Evolutionary conservation across 2,797 vertebrate genomes (phyloP), one percentile per base, ranked within the genome.

Genomic region (Benthosema pterotum): DNA sequence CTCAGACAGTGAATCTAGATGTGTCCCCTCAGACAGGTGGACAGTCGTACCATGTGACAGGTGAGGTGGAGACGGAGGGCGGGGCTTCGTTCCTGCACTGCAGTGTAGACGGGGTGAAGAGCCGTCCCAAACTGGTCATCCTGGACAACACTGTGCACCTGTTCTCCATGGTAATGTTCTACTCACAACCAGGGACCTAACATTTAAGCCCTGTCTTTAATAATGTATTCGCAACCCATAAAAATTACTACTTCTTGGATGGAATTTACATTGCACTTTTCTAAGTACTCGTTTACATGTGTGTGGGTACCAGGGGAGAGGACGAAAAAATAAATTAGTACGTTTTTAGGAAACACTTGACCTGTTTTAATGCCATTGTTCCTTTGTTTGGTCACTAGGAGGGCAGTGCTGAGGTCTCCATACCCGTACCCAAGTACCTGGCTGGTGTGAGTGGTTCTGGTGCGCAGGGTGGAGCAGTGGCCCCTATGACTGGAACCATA

Each of bases 401-500:
- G 69, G 94, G 94, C 38, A 94, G 89, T 14, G 66, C 89, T 4
- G 87, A 95, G 85, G 75, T 98, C 63, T 91, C 81, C 2, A 79
- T 97, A 19, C 97, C 97, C 0, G 87, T 95, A 32, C 95, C 96
- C 5, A 96, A 95, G 74, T 94, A 94, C 72, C 88, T 97, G 73
- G 94, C 94, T 14, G 93, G 88, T 7, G 83, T 86, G 60, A 93
- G 93, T 52, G 86, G 91, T 2, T 79, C 86, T 1, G 94, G 84
- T 48, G 67, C 79, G 15, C 94, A 92, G 42, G 91, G 92, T 0
- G 94, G 94, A 11, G 88, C 96, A 0, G 68, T 96, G 46, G 97
- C 97, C 0, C 97, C 96, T 49, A 99, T 99, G 97, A 96, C 96
- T 0, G 97, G 97, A 70, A 98, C 96, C 28, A 94, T 99, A 60